phyloP scores from a whole-genome alignment of 2,113 vertebrate genomes.

The Plotosus lineatus region DNA sequence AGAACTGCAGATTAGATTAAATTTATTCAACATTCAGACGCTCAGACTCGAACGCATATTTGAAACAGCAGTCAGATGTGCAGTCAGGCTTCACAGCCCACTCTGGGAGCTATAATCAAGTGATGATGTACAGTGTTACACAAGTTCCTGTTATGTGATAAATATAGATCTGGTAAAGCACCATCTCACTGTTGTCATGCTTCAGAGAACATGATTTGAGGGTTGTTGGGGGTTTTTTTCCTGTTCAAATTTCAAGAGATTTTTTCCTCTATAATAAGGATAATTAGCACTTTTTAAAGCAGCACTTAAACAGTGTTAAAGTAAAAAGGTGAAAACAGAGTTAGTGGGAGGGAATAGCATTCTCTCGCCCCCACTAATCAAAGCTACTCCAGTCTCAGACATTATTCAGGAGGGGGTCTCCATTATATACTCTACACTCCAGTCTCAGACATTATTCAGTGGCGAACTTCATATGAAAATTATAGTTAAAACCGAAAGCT shows the following conservation, averaged over 20 bases:
- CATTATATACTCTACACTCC: too few species aligned
- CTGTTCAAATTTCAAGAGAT: not conserved
- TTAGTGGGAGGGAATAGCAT: too few species aligned
- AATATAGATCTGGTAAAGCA: not conserved
- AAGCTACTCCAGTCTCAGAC: too few species aligned
- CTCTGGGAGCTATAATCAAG: not conserved
- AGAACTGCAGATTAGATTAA: too few species aligned
- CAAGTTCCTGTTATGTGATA: slow-evolving; percentile 7
- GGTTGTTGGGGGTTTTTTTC: too few species aligned
- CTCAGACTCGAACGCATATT: not conserved
- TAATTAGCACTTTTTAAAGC: not conserved
- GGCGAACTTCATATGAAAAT: too few species aligned
- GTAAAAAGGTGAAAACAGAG: not conserved
- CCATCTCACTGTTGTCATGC: not conserved
- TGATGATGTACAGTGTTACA: slow-evolving; percentile 3
- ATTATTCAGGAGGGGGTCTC: too few species aligned
- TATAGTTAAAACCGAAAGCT: too few species aligned
- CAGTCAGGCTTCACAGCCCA: not conserved
- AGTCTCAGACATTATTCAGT: too few species aligned
- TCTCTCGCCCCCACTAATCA: too few species aligned
- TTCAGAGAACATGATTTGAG: not conserved
- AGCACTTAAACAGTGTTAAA: not conserved
- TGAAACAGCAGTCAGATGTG: not conserved
- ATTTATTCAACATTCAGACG: not conserved
- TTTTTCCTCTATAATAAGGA: not conserved